These are phyloP conservation scores for Ornithorhynchus anatinus DNA, from an alignment of 2,113 vertebrate species.

Conservation along the genomic window DNA sequence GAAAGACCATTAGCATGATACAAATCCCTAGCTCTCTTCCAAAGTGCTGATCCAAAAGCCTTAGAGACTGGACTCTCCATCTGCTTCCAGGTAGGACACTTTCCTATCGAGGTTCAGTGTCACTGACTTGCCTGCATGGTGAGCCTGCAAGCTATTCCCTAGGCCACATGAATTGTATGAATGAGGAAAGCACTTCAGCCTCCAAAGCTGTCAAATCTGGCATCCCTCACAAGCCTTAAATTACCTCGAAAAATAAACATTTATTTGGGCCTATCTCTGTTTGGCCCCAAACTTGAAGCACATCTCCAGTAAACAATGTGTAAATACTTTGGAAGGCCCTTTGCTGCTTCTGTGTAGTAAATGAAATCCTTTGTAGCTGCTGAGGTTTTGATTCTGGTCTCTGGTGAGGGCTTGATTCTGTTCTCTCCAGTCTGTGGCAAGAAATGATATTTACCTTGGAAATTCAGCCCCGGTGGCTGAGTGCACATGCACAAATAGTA, in stretches of 20 bases:
- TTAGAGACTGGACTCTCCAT: not conserved
- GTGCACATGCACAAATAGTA: not conserved
- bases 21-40: not conserved
- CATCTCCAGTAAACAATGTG: not conserved
- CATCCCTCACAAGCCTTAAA: conserved; percentile 20
- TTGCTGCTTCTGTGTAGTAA: not conserved
- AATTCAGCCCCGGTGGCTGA: not conserved
- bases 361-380: conserved; percentile 44
- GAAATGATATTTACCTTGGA: conserved; percentile 20
- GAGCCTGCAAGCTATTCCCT: not conserved
- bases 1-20: not conserved
- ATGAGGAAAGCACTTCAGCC: conserved; percentile 38
- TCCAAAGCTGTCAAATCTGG: conserved; percentile 28
- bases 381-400: not conserved
- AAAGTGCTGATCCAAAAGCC: not conserved
- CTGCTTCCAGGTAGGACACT: not conserved
- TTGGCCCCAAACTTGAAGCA: conserved; percentile 40
- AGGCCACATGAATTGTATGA: not conserved
- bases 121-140: not conserved
- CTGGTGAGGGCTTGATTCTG: not conserved
- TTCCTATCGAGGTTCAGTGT: not conserved
- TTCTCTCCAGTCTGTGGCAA: not conserved
- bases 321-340: conserved; percentile 35
- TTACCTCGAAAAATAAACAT: conserved; percentile 51
- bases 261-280: conserved; percentile 54